Evolutionary conservation across 2,113 vertebrate species (phyloP).

Genomic region (Copsychus sechellarum): DNA sequence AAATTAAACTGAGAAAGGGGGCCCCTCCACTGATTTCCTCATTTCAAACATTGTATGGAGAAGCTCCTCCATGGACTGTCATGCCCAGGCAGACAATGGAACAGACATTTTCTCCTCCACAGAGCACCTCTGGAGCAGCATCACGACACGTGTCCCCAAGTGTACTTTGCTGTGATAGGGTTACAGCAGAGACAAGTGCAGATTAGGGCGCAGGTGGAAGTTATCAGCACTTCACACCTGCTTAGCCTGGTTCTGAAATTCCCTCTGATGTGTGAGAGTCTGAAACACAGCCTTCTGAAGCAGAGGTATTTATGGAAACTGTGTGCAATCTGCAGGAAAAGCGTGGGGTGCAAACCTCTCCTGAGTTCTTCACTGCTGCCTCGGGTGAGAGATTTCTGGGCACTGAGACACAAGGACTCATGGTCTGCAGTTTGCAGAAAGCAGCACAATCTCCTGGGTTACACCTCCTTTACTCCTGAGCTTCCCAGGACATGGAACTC

Average conservation of each 20-base stretch:
- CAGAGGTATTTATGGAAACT: neutral
- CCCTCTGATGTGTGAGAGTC: neutral
- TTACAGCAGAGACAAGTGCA: neutral
- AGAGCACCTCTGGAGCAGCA: neutral
- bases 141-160: rapidly evolving
- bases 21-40: constrained; percentile 16
- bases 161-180: neutral
- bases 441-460: neutral
- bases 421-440: neutral
- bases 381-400: neutral
- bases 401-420: neutral
- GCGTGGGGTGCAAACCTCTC: neutral
- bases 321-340: neutral
- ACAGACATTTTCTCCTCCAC: neutral
- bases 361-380: neutral
- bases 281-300: neutral
- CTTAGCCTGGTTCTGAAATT: neutral
- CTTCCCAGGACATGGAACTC: neutral
- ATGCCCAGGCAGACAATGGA: neutral
- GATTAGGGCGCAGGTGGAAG: neutral
- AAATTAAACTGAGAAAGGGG: constrained; percentile 57
- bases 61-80: neutral
- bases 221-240: neutral
- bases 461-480: neutral
- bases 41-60: neutral